These are phyloP conservation scores for Centrocercus urophasianus DNA, from an alignment of 2,113 vertebrate species.

Conservation along the genomic window DNA sequence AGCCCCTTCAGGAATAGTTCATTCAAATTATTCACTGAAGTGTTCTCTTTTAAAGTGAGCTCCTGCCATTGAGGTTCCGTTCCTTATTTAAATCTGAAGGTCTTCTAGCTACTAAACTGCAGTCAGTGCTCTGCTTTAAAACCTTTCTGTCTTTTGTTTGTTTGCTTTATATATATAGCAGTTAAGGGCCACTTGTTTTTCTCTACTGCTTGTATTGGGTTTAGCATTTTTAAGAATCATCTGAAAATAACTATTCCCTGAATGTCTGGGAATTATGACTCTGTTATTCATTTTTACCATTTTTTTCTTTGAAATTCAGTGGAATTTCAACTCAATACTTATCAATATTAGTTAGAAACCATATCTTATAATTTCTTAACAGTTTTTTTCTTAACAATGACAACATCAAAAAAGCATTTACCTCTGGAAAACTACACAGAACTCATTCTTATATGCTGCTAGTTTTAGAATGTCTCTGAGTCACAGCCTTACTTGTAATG, in stretches of 20 bases:
- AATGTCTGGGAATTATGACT: not conserved
- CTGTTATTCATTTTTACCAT: not conserved
- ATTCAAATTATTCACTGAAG: not conserved
- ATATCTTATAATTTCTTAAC: not conserved
- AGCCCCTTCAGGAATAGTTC: not conserved
- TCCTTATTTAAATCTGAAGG: not conserved
- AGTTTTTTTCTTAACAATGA: not conserved
- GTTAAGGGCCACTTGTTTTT: not conserved
- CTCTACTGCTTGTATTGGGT: not conserved
- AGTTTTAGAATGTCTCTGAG: not conserved
- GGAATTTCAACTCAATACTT: not conserved
- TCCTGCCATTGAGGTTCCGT: not conserved
- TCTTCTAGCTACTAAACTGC: not conserved
- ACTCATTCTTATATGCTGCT: not conserved
- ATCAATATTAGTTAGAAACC: not conserved
- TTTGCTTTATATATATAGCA: accelerated
- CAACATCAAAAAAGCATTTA: not conserved
- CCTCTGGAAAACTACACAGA: not conserved
- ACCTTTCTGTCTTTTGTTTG: not conserved
- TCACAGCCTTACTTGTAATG: not conserved
- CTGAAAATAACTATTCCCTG: not conserved
- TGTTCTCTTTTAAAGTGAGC: not conserved
- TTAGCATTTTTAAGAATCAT: not conserved
- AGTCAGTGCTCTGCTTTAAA: not conserved
- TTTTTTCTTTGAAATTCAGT: not conserved